Evolutionary conservation across 92 coral and sea anemone genomes (phyloP).

Genomic region (Paramuricea clavata): DNA sequence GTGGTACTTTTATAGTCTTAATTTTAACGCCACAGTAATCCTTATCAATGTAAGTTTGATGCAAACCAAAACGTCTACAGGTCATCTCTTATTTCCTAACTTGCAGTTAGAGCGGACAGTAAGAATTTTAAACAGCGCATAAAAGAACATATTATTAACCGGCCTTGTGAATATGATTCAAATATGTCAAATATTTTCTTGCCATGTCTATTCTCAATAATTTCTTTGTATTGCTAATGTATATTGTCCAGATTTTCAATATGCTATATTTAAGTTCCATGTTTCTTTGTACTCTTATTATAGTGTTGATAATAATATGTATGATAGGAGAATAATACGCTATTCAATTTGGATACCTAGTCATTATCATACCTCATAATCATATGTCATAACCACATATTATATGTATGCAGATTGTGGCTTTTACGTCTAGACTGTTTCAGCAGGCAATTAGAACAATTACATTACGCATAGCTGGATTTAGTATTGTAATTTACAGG

Average conservation of each 20-base stretch:
- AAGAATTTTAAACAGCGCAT: not conserved
- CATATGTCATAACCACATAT: not conserved
- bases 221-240: not conserved
- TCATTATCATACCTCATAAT: not conserved
- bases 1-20: no score
- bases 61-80: no score
- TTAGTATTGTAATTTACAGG: not conserved
- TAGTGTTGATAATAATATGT: not conserved
- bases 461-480: not conserved
- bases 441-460: constrained; percentile 7
- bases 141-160: not conserved
- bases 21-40: no score
- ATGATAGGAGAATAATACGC: no score
- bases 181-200: not conserved
- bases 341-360: not conserved
- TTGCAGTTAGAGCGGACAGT: no score
- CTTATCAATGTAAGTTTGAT: no score
- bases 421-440: constrained; percentile 6
- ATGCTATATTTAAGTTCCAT: not conserved
- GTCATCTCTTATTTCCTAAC: no score
- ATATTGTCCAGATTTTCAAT: not conserved
- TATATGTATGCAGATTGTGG: constrained; percentile 3
- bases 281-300: not conserved
- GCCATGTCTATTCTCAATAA: not conserved
- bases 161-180: not conserved